These are phyloP conservation scores for Actinostola sp. DNA, from an alignment of 92 coral and sea anemone genomes.

Conservation along the genomic window DNA sequence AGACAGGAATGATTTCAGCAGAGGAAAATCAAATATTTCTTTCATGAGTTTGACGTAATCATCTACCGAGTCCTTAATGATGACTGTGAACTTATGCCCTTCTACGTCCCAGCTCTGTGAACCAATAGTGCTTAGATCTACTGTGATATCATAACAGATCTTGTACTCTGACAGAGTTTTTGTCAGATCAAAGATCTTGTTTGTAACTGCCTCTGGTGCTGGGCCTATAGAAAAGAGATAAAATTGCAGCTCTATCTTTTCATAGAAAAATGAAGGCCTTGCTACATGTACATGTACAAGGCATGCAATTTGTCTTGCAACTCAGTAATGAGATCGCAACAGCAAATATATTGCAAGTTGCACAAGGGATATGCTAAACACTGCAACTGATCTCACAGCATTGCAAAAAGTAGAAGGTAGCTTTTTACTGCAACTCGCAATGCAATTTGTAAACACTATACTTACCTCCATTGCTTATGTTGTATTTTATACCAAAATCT, in stretches of 20 bases:
- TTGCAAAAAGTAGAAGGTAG: no score
- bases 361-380: no score
- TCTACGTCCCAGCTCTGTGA: constrained; percentile 85
- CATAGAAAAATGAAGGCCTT: no score
- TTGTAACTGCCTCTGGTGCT: constrained; percentile 92
- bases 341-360: no score
- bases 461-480: constrained; percentile 94
- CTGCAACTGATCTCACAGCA: no score
- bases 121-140: constrained; percentile 70
- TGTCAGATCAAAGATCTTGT: constrained; percentile 72
- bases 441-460: background rate
- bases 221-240: constrained; percentile 62
- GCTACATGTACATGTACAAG: no score
- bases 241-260: background rate
- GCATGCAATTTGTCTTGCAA: no score
- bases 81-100: constrained; percentile 76
- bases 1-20: constrained; percentile 65
- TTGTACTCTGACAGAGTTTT: constrained; percentile 76
- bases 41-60: constrained; percentile 89
- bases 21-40: constrained; percentile 88
- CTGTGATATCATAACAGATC: constrained; percentile 69
- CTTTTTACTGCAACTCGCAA: no score
- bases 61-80: constrained; percentile 81
- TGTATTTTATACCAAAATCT: constrained; percentile 95
- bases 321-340: no score